phyloP scores from a whole-genome alignment of 2,113 vertebrate species.

The Erpornis zantholeuca region DNA sequence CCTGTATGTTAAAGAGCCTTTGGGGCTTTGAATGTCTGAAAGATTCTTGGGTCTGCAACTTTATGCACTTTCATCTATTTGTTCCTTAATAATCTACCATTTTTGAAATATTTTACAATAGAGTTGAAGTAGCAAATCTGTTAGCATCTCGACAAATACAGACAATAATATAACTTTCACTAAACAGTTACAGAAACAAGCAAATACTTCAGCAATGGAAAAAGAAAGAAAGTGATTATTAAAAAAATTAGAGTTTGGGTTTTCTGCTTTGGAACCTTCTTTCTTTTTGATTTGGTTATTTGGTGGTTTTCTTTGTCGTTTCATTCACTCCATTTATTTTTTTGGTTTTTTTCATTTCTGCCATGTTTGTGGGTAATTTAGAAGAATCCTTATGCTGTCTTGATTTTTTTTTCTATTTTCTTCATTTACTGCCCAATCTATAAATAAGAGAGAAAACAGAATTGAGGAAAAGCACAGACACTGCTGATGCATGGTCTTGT shows the following conservation, averaged over 20 bases:
- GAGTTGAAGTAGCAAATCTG: neutral
- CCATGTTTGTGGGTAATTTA: neutral
- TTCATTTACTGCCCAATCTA: neutral
- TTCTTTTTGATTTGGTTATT: neutral
- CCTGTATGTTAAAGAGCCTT: neutral
- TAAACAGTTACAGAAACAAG: neutral
- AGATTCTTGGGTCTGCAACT: neutral
- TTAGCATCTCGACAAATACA: neutral
- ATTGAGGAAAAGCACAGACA: neutral
- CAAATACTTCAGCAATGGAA: neutral
- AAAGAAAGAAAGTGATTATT: neutral
- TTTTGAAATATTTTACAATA: neutral
- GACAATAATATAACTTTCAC: neutral
- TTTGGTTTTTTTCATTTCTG: neutral
- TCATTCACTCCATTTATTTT: neutral
- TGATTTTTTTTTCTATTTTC: neutral
- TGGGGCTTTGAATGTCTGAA: neutral
- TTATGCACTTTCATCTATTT: neutral
- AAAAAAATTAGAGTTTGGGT: neutral
- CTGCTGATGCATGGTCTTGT: neutral
- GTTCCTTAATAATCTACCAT: neutral
- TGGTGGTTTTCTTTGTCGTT: neutral
- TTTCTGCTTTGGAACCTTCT: neutral
- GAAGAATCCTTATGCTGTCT: neutral
- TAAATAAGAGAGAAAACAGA: neutral